A percentile compares a stretch with the other conserved stretches of the same genome.
Conservation (phyloP, 2,113 vertebrate genomes). For the Cnemophilus loriae region DNA sequence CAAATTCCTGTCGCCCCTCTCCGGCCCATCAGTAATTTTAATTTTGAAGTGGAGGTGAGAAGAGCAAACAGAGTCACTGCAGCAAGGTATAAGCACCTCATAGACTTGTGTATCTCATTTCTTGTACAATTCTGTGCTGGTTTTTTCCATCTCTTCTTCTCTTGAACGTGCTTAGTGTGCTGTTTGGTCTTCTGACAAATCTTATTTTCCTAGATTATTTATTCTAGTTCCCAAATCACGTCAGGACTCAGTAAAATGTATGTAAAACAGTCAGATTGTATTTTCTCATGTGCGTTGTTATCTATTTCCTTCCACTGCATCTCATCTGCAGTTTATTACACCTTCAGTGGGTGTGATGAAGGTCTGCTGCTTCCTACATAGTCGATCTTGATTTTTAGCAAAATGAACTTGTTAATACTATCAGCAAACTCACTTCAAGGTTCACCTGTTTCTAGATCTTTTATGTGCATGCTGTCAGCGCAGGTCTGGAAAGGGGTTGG, state of each 20-base stretch:
- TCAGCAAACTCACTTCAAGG: not conserved
- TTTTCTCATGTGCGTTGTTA: not conserved
- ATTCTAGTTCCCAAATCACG: not conserved
- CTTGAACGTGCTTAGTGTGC: not conserved
- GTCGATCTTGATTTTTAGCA: not conserved
- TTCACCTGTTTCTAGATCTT: not conserved
- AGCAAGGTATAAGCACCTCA: not conserved
- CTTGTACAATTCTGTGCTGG: not conserved
- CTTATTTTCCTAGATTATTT: not conserved
- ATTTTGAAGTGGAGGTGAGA: not conserved
- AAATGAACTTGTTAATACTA: not conserved
- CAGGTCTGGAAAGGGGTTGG: not conserved
- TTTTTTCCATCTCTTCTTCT: not conserved
- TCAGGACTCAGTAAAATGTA: not conserved
- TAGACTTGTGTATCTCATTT: not conserved
- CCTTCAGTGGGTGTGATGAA: not conserved
- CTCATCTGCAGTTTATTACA: slow-evolving; percentile 2
- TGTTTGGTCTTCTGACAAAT: not conserved
- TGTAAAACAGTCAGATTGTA: not conserved
- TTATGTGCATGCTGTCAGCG: not conserved
- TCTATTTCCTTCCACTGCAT: not conserved
- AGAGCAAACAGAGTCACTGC: not conserved
- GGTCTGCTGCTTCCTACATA: not conserved
- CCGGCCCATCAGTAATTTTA: not conserved
- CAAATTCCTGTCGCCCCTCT: not conserved